Evolutionary conservation across 2,113 vertebrate genomes (phyloP), one percentile per base, ranked within the genome.

Genomic region (Herpetotheres cachinnans): DNA sequence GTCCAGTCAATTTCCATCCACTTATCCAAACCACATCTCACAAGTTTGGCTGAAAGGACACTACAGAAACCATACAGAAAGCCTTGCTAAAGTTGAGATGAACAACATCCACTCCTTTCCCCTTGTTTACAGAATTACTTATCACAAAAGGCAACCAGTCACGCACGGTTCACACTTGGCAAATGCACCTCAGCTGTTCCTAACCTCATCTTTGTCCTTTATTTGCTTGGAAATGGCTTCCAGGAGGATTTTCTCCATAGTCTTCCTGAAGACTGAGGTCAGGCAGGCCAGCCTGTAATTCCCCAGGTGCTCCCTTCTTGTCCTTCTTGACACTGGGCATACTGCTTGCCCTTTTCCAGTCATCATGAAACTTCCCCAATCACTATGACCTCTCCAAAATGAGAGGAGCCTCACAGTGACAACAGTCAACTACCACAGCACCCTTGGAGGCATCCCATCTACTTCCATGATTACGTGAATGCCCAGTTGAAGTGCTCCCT

Each of bases 391-490:
- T 83, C 54, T 91, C 77, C 77, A 91, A 89, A 84, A 49, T 13
- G 7, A 58, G 13, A 63, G 52, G 65, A 65, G 49, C 24, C 34
- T 83, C 59, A 38, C 11, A 74, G 22, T 47, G 26, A 77, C 19
- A 91, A 49, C 50, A 44, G 15, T 27, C 55, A 58, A 15, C 36
- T 29, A 18, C 26, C 34, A 65, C 49, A 47, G 54, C 34, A 79
- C 4, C 4, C 30, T 29, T n/a, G 36, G 12, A 67, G 19, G 26
- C 0, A 0, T 30, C 32, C 10, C 13, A 67, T n/a, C 61, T 72
- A 32, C 21, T 85, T 27, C 52, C 34, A 82, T 2, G 8, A 52
- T 4, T 4, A 58, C 15, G 18, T 21, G 13, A 82, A 72, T 20
- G 11, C 2, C 19, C 5, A 4, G 6, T 7, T 56, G 4, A 90